Evolutionary conservation across 2,797 vertebrate genomes (phyloP).

Genomic region (Lithobates sylvaticus): DNA sequence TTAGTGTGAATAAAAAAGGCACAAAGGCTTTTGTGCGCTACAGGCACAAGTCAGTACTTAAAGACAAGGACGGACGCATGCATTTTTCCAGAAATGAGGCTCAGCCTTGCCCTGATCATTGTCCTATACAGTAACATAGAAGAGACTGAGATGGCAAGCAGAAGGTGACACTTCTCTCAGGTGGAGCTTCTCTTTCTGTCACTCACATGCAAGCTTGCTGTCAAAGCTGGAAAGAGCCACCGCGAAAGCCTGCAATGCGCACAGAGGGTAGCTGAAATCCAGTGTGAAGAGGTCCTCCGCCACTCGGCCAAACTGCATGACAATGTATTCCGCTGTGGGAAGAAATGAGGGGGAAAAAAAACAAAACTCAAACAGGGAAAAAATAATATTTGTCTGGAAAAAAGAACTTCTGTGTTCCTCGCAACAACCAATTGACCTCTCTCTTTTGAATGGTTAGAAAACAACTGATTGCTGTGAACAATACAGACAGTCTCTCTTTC

Average conservation of each 20-base stretch:
- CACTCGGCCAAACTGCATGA: slow-evolving; percentile 97
- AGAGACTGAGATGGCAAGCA: too few relatives aligned
- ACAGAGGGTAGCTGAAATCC: slow-evolving; percentile 97
- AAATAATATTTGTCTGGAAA: too few relatives aligned
- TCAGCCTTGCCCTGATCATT: background rate
- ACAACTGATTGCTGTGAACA: too few relatives aligned
- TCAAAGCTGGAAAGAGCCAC: slow-evolving; percentile 97
- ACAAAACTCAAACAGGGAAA: background rate
- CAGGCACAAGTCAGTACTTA: background rate
- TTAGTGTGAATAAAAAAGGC: slow-evolving; percentile 23
- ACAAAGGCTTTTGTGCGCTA: background rate
- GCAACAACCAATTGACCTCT: too few relatives aligned
- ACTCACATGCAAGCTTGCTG: slow-evolving; percentile 96
- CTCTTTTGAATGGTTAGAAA: too few relatives aligned
- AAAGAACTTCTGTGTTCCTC: too few relatives aligned
- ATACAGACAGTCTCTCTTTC: too few relatives aligned
- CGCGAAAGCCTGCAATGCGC: slow-evolving; percentile 96
- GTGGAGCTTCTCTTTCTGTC: background rate
- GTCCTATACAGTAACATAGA: background rate
- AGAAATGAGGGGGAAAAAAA: slow-evolving; percentile 32
- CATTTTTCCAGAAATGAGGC: background rate
- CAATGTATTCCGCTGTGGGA: slow-evolving; percentile 90
- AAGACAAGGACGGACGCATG: background rate
- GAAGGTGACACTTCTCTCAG: too few relatives aligned
- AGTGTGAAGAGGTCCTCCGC: slow-evolving; percentile 96